A percentile compares a stretch with the other conserved stretches of the same genome.
These are phyloP conservation scores for Champsocephalus gunnari DNA, from an alignment of 2,797 vertebrate genomes.

Conservation along the genomic window DNA sequence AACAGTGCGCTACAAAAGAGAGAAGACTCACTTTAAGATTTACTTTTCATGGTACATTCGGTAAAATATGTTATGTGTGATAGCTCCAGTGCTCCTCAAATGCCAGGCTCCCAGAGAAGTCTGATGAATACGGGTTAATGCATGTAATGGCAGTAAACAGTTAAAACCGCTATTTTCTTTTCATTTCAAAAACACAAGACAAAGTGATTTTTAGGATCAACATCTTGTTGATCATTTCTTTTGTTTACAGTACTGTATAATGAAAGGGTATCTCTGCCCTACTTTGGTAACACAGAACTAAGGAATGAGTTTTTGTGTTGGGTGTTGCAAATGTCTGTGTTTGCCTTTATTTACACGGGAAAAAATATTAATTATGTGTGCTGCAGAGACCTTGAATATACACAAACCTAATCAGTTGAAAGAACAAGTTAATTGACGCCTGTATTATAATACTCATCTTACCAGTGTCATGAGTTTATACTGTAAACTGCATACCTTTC, in stretches of 20 bases:
- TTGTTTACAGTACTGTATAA: constrained; percentile 61
- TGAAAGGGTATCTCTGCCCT: constrained; percentile 50
- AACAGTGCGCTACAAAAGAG: constrained; percentile 49
- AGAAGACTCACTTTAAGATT: constrained; percentile 46
- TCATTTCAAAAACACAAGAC: constrained; percentile 49
- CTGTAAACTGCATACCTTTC: constrained; percentile 3
- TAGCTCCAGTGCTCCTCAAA: constrained; percentile 57
- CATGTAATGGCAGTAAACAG: constrained; percentile 60
- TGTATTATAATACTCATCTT: constrained; percentile 6
- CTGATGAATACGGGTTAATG: constrained; percentile 75
- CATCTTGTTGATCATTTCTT: constrained; percentile 55
- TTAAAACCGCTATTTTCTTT: constrained; percentile 52
- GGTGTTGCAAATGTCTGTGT: constrained; percentile 69
- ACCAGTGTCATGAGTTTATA: neutral
- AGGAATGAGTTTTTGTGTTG: constrained; percentile 61
- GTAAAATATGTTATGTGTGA: constrained; percentile 44
- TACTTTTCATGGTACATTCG: constrained; percentile 49
- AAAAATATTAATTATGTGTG: constrained; percentile 49
- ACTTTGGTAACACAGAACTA: constrained; percentile 69
- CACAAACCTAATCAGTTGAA: neutral
- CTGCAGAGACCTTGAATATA: constrained; percentile 65
- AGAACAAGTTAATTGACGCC: neutral
- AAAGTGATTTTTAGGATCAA: constrained; percentile 37
- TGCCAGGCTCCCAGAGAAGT: constrained; percentile 68
- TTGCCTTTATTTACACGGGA: constrained; percentile 66